phyloP scores from a whole-genome alignment of 1,140 invertebrate species.

The Macrosteles quadrilineatus region DNA sequence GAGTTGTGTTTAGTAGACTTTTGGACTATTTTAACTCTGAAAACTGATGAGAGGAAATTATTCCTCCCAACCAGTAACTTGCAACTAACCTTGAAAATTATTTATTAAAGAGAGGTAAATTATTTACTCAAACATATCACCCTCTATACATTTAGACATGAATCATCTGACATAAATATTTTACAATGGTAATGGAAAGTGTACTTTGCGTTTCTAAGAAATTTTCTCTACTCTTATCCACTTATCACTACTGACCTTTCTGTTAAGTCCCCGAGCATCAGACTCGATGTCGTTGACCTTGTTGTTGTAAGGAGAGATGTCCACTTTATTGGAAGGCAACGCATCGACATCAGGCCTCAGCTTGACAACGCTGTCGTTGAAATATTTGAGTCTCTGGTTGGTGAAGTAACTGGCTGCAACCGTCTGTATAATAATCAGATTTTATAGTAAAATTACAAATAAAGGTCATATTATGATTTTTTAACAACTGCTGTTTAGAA shows the following conservation, averaged over 20 bases:
- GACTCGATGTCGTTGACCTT: slow-evolving; percentile 52
- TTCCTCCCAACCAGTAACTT: too few species aligned
- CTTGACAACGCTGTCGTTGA: slow-evolving; percentile 66
- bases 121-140: too few species aligned
- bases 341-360: slow-evolving; percentile 64
- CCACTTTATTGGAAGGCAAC: slow-evolving; percentile 64
- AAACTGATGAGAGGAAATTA: too few species aligned
- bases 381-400: slow-evolving; percentile 68
- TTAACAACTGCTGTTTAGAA: slow-evolving; percentile 14
- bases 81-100: too few species aligned
- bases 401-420: slow-evolving; percentile 78
- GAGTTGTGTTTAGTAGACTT: too few species aligned
- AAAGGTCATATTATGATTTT: slow-evolving; percentile 28
- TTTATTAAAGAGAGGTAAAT: too few species aligned
- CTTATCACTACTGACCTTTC: slow-evolving; percentile 60
- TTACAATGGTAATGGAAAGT: too few species aligned
- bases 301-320: slow-evolving; percentile 60
- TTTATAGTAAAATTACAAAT: neutral
- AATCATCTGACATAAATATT: too few species aligned
- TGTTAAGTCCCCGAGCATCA: slow-evolving; percentile 52
- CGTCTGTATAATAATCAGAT: slow-evolving; percentile 53
- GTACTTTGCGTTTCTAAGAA: too few species aligned
- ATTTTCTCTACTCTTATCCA: too few species aligned
- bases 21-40: too few species aligned
- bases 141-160: too few species aligned